phyloP scores from a whole-genome alignment of 2,113 vertebrate species.

The Petroica traversi region DNA sequence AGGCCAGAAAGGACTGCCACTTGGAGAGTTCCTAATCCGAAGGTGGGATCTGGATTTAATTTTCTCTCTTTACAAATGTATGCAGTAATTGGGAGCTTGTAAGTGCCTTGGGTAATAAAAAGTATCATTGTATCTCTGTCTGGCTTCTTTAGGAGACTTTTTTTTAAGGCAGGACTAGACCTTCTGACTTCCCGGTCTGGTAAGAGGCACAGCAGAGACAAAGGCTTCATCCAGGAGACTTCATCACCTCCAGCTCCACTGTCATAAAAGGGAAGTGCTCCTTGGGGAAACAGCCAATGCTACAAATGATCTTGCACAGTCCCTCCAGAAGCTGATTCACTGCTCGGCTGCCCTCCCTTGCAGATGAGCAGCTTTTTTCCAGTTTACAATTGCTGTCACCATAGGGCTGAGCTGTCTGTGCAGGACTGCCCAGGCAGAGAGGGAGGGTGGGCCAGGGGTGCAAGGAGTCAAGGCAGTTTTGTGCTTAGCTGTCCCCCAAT shows the following conservation, averaged over 20 bases:
- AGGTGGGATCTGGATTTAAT: constrained; percentile 39
- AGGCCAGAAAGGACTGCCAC: neutral
- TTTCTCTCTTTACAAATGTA: constrained; percentile 8
- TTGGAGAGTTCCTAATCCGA: neutral
- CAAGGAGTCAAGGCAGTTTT: neutral
- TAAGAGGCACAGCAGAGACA: rapidly evolving
- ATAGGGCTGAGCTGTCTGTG: neutral
- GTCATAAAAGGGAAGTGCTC: neutral
- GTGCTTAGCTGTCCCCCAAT: neutral
- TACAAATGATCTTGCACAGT: neutral
- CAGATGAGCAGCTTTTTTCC: neutral
- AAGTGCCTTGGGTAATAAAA: neutral
- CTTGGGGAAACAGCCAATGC: neutral
- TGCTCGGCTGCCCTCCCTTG: neutral
- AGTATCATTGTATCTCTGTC: neutral
- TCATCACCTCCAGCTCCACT: neutral
- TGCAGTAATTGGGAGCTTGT: neutral
- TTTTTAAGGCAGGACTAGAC: neutral
- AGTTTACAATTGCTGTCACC: neutral
- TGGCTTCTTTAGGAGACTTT: neutral
- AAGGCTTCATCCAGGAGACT: neutral
- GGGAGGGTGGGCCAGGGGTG: neutral
- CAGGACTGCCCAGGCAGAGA: neutral
- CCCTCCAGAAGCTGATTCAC: neutral
- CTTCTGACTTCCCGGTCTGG: neutral